Base-by-base conservation (phyloP, 2,888 invertebrate species). In the Baccha elongata region DNA sequence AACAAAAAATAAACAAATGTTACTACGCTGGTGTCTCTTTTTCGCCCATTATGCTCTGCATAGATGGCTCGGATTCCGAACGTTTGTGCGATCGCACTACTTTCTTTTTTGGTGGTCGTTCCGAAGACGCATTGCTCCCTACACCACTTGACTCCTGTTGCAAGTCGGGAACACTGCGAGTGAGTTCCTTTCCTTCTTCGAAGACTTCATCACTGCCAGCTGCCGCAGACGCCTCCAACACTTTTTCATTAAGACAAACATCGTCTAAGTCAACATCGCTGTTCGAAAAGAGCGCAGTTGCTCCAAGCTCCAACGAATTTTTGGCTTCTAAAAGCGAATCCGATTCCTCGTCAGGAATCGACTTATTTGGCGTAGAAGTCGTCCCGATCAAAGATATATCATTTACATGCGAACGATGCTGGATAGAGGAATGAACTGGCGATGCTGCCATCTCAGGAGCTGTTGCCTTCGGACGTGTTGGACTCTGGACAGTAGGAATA, bases 241-340 rank as follows among this genome's bases (percentile, higher is more conserved):
- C 89, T 86, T 94, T 94, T 87, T 97, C 96, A 88, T 96, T 96
- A 10, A 97, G 91, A 86, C 94, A 95, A 5, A 96, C 95, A 87
- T 95, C 96, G 86, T 96, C 95, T 58, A 96, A 91, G 87, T 95
- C 96, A 1, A 96, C 96, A 10, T 96, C 95, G 88, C 97, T 97
- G 88, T 97, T 97, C 1, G 96, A 96, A 89, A 97, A 96, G 79
- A 97, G 94, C 1, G 96, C 95, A 7, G 95, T 94, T 3, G 94
- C 93, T 68, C 95, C 93, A 87, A 96, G 91, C 86, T 93, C 93
- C 17, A 90, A 69, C 0, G 90, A 89, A 52, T 88, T 88, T 55
- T 89, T 90, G 5, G 88, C 87, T 76, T 89, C 89, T 72, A 90
- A 84, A 52, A 89, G 87, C 6, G 87, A 86, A 21, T 42, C 71